A percentile compares a stretch with the other conserved stretches of the same genome.
phyloP scores from a whole-genome alignment of 2,113 vertebrate species.

The Anas platyrhynchos region DNA sequence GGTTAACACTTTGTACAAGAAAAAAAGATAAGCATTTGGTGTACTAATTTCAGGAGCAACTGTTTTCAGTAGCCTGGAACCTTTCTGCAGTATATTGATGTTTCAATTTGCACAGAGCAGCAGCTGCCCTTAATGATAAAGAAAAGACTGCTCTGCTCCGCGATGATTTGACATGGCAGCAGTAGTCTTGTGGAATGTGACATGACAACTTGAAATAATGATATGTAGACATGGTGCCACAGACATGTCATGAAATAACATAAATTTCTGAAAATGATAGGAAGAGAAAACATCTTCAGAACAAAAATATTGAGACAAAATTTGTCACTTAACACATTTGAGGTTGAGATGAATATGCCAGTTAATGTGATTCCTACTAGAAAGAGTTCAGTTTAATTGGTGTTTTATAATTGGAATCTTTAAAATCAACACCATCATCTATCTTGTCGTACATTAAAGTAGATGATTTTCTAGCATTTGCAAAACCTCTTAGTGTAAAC shows the following conservation, averaged over 20 bases:
- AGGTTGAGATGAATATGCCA: not conserved
- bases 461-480: not conserved
- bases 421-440: not conserved
- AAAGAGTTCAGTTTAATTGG: not conserved
- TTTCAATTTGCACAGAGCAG: constrained; percentile 63
- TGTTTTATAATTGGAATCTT: not conserved
- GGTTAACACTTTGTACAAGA: constrained; percentile 34
- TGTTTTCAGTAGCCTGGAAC: constrained; percentile 61
- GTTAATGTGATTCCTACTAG: not conserved
- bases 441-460: not conserved
- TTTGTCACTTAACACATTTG: not conserved
- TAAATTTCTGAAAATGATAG: constrained; percentile 25
- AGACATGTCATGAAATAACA: constrained; percentile 6
- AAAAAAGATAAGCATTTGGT: constrained; percentile 14
- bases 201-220: constrained; percentile 44
- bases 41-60: constrained; percentile 53
- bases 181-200: constrained; percentile 46
- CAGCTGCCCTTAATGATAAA: constrained; percentile 71
- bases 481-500: not conserved
- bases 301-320: constrained; percentile 38
- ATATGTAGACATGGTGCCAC: constrained; percentile 16
- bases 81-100: constrained; percentile 56
- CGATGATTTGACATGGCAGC: constrained; percentile 43
- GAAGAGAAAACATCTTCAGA: constrained; percentile 11
- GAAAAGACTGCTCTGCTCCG: constrained; percentile 19